Evolutionary conservation across 1,140 invertebrate species (phyloP), one percentile per base, ranked within the genome.

Genomic region (Coenobita brevimanus): DNA sequence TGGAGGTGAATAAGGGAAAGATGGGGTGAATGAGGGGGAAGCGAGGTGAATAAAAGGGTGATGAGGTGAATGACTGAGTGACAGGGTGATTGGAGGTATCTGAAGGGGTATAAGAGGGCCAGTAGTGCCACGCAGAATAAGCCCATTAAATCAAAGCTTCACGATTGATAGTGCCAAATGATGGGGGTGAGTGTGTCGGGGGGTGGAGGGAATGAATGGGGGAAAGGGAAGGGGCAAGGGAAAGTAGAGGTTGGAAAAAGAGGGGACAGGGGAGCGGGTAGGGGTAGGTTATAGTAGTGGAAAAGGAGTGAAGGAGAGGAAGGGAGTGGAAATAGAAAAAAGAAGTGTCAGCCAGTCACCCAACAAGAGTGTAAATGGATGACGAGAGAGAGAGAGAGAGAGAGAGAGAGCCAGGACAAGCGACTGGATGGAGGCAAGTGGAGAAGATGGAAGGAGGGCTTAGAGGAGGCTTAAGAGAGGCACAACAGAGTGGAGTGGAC

Each of bases 351-450:
- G n/a, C n/a, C n/a, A n/a, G n/a, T n/a, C n/a, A n/a, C n/a, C n/a
- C n/a, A n/a, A n/a, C n/a, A n/a, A n/a, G n/a, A n/a, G 46, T 8
- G 46, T 50, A 50, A 17, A 6, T 8, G 24, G 71, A 75, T 3
- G 71, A 75, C 36, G 71, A 75, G 36, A 43, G 3, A 76, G n/a
- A 76, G 36, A 76, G 41, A 24, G 27, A 33, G 73, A 21, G 73
- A 43, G 41, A 21, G 13, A 76, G n/a, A 43, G n/a, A 27, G 13
- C 17, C 27, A 21, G 38, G 38, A 33, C 36, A n/a, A 30, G 36
- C 24, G 62, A 33, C 27, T 67, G 4, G 36, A 30, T 67, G 8
- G 13, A 33, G 27, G 62, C 10, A 41, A 38, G 33, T 2, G 41
- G 41, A 73, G 36, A 73, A 73, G 46, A 46, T 24, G 15, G 27